Evolutionary conservation across 2,113 vertebrate species (phyloP).

Genomic region (Neomonachus schauinslandi): DNA sequence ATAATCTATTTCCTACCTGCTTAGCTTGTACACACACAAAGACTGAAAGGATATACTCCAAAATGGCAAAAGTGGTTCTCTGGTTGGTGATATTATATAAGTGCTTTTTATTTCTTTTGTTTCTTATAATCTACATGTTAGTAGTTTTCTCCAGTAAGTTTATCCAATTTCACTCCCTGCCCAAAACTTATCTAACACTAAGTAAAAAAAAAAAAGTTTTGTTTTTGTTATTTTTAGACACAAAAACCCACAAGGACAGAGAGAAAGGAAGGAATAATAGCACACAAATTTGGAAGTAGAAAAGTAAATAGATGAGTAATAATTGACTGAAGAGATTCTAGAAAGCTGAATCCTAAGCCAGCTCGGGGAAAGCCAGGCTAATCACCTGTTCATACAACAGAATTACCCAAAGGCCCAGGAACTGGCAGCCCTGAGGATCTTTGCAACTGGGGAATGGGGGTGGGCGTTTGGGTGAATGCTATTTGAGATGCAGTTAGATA

Average conservation of each 20-base stretch:
- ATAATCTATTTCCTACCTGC: background rate
- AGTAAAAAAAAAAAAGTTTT: background rate
- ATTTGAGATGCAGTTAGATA: background rate
- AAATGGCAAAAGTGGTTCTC: background rate
- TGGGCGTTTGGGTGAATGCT: background rate
- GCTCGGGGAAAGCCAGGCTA: background rate
- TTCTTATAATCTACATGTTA: conserved; percentile 1
- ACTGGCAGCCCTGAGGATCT: background rate
- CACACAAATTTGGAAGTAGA: background rate
- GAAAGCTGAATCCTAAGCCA: background rate
- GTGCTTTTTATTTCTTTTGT: background rate
- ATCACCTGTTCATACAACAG: background rate
- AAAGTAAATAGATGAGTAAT: background rate
- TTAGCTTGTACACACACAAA: background rate
- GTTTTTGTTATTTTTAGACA: background rate
- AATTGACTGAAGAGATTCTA: background rate
- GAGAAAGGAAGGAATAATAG: background rate
- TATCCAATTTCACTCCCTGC: background rate
- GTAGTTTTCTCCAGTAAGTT: background rate
- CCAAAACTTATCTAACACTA: conserved; percentile 1
- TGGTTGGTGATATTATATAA: background rate
- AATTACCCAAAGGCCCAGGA: background rate
- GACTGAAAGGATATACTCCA: background rate
- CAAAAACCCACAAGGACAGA: background rate
- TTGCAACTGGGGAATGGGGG: background rate